Evolutionary conservation across 2,888 invertebrate species (phyloP), one percentile per base, ranked within the genome.

Genomic region (Camptogramma bilineatum): DNA sequence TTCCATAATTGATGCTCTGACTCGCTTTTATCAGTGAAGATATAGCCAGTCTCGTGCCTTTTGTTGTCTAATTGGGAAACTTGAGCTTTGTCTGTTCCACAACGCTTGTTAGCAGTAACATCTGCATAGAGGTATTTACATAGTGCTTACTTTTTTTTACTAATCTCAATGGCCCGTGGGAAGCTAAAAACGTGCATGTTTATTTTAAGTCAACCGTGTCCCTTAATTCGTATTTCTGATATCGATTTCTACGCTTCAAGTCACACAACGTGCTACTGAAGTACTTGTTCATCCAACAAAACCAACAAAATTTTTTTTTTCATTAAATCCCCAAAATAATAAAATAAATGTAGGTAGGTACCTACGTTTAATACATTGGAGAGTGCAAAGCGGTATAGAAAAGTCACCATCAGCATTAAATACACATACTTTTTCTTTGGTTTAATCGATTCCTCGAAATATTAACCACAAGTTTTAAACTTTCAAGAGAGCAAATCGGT

Each of bases 1-100:
- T 90, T 86, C 74, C 81, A 82, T 88, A 87, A 89, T 88, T 86
- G 82, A 74, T 81, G 78, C 84, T 75, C 73, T 77, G 79, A 80
- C 84, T 79, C 80, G 71, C 70, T 80, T 83, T 85, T 81, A 85
- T 84, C 84, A 79, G 79, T 74, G 68, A 62, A 68, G 70, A 67
- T 66, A n/a, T n/a, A n/a, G n/a, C n/a, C n/a, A 70, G 66, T 57
- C 65, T 64, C 57, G 58, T 54, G 62, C 59, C 63, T 67, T 66
- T 70, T 66, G 60, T 68, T 65, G 57, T 31, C 18, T 44, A 59
- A 64, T 62, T 62, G 61, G 59, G 57, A 63, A 63, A 64, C 52
- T 53, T 28, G 19, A 53, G 21, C 52, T 52, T 62, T 53, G 50
- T 54, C 42, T 61, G 16, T 16, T 46, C 21, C 34, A 42, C 39